These are phyloP conservation scores for Rhagologus leucostigma DNA, from an alignment of 2,113 vertebrate genomes.

Conservation along the genomic window DNA sequence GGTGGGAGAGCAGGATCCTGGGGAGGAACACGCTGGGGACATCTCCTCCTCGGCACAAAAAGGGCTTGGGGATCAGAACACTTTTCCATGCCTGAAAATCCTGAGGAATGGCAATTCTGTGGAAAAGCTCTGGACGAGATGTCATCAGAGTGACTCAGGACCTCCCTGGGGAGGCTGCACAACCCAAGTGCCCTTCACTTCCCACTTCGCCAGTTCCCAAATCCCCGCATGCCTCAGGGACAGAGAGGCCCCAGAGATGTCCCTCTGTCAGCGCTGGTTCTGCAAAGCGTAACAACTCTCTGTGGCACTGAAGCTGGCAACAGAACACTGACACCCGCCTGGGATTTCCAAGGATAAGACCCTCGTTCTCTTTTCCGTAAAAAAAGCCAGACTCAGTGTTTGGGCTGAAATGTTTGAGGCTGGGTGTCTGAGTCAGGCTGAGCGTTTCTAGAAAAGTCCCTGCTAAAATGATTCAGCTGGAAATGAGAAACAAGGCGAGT, in stretches of 20 bases:
- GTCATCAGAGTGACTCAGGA: background rate
- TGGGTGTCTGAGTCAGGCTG: background rate
- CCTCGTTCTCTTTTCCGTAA: background rate
- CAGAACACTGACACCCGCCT: background rate
- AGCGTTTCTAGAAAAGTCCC: background rate
- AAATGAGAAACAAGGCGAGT: background rate
- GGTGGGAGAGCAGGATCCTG: background rate
- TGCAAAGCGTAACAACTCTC: background rate
- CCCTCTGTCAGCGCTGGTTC: fast-evolving
- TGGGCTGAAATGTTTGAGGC: background rate
- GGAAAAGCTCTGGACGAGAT: background rate
- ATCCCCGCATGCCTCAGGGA: background rate
- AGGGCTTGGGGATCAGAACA: background rate
- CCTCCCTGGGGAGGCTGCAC: background rate
- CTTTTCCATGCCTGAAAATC: background rate
- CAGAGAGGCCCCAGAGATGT: background rate
- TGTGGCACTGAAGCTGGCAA: background rate
- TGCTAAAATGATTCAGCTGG: constrained; percentile 24
- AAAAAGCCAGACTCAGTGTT: background rate
- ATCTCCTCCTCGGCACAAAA: background rate
- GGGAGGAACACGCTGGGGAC: background rate
- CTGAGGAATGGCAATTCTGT: background rate
- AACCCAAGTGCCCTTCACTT: background rate
- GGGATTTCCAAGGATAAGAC: background rate
- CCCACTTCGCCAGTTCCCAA: background rate